Evolutionary conservation across 2,797 vertebrate species (phyloP).

Genomic region (Pagetopsis macropterus): DNA sequence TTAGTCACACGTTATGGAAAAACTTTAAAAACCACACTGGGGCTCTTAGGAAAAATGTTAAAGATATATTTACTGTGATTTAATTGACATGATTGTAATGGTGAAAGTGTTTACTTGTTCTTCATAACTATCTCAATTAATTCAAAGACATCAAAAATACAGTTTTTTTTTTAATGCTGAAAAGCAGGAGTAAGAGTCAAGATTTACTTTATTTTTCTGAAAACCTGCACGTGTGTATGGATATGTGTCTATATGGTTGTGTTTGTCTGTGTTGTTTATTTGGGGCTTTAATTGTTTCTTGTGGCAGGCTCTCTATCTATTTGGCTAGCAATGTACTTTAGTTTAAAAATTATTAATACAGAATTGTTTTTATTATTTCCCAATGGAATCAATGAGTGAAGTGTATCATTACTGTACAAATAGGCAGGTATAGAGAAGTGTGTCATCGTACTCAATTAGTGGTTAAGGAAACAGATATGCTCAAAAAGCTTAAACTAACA

Average conservation of each 20-base stretch:
- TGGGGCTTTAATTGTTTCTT: constrained; percentile 61
- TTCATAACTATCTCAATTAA: background rate
- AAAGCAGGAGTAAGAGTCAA: background rate
- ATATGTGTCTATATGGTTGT: constrained; percentile 2
- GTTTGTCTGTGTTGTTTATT: constrained; percentile 35
- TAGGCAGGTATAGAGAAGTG: background rate
- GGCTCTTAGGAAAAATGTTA: background rate
- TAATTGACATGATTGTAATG: background rate
- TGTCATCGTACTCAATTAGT: background rate
- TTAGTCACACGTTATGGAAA: constrained; percentile 34
- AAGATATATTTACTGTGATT: background rate
- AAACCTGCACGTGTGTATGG: background rate
- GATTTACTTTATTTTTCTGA: background rate
- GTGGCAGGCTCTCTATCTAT: background rate
- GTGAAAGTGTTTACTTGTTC: background rate
- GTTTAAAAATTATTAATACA: constrained; percentile 4
- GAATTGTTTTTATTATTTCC: background rate
- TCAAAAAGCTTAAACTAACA: constrained; percentile 40
- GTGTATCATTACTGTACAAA: constrained; percentile 21
- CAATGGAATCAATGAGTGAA: constrained; percentile 16
- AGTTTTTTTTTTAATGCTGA: background rate
- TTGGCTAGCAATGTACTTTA: too few relatives aligned
- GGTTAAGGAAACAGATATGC: constrained; percentile 14
- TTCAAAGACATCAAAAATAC: background rate
- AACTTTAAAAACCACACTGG: constrained; percentile 11